Evolutionary conservation across 2,797 vertebrate genomes (phyloP), one percentile per base, ranked within the genome.

Genomic region (Muscicapa comitata): DNA sequence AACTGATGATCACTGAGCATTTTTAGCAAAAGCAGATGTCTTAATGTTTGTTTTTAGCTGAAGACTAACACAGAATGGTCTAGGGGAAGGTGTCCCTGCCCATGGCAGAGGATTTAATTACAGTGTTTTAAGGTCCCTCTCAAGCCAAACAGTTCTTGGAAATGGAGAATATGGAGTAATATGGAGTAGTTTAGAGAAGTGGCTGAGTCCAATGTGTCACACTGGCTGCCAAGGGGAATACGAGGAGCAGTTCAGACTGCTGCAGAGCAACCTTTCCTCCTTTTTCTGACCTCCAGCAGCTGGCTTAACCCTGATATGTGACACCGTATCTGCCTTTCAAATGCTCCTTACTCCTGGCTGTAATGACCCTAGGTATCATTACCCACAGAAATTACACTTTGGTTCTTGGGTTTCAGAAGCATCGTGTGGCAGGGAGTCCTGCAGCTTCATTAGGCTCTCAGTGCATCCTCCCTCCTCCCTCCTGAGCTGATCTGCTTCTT

Each of bases 401-500:
- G 88, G 35, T 77, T 88, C 87, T 90, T 72, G 77, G 55, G 35
- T 95, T 93, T 85, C 88, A 75, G 70, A 15, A 78, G 54, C 73
- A 35, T 23, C 3, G 0, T 53, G 59, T 55, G 63, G 82, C 79
- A 17, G 54, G 0, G 73, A 65, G 48, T 54, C 47, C 61, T 25
- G 74, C 74, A 59, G 59, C 78, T 75, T 82, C 78, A 7, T 82
- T 18, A 80, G 78, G 61, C 37, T 70, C 74, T 45, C 62, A 13
- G 26, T 11, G 10, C 2, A 4, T 43, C 45, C 72, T 85, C 68
- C 48, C 65, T 71, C 17, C 47, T 61, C 5, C 1, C 12, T 80
- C 19, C 86, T 42, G n/a, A 5, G 17, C 80, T 17, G 2, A 21
- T 29, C 40, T 0, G 0, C 47, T 47, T 28, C 59, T 23, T 42